phyloP scores from a whole-genome alignment of 2,888 invertebrate genomes.

The Capitulum mitella region DNA sequence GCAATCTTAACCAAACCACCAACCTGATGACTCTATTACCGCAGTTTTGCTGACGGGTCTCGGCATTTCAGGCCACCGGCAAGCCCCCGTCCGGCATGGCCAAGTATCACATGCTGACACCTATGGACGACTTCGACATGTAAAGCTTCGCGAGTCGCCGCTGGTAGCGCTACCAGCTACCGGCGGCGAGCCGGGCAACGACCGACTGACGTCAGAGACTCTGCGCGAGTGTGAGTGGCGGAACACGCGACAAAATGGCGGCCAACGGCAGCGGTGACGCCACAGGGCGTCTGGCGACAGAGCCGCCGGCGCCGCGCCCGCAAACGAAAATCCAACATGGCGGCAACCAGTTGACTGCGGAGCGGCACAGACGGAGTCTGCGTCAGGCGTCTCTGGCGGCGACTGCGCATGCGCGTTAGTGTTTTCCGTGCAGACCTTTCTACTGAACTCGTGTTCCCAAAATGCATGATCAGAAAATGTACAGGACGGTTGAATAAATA shows the following conservation, averaged over 20 bases:
- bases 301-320: not conserved
- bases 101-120: not conserved
- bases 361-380: not conserved
- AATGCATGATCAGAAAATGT: not conserved
- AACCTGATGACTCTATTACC: no score
- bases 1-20: no score
- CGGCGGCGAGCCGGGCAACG: not conserved
- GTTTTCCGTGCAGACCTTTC: not conserved
- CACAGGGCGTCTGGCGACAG: not conserved
- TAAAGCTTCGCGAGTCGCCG: not conserved
- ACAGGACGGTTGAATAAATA: not conserved
- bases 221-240: not conserved
- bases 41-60: no score
- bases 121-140: constrained; percentile 1
- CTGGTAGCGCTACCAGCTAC: constrained; percentile 16
- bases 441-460: constrained; percentile 6
- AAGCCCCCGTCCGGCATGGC: constrained; percentile 18
- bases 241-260: not conserved
- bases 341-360: not conserved
- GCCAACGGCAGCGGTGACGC: not conserved
- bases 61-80: constrained; percentile 9
- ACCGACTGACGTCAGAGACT: not conserved
- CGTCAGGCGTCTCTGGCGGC: not conserved
- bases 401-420: not conserved
- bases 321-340: not conserved